These are phyloP conservation scores for Nymphalis c-album DNA, from an alignment of 2,888 invertebrate species.

Conservation along the genomic window DNA sequence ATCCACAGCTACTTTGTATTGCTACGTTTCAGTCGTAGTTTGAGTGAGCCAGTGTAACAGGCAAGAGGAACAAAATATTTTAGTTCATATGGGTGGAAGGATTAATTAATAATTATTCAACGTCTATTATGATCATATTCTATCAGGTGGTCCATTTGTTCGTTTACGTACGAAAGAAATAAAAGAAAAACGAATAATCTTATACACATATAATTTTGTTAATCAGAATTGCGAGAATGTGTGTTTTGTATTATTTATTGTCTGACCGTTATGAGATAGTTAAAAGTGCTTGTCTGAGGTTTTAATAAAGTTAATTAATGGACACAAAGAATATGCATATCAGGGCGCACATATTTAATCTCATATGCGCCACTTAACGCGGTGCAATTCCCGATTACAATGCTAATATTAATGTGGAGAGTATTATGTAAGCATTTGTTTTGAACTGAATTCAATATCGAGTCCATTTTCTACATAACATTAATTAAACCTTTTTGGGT, in stretches of 20 bases:
- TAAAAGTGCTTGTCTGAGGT: constrained; percentile 32
- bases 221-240: not conserved
- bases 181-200: too few species aligned
- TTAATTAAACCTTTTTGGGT: too few species aligned
- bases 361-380: constrained; percentile 15
- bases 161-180: too few species aligned
- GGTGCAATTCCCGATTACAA: constrained; percentile 17
- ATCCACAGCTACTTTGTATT: too few species aligned
- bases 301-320: constrained; percentile 50
- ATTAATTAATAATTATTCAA: too few species aligned
- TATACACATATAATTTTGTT: too few species aligned
- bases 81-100: too few species aligned
- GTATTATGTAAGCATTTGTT: not conserved
- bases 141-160: too few species aligned
- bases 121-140: too few species aligned
- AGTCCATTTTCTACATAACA: not conserved
- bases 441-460: not conserved
- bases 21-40: too few species aligned
- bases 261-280: not conserved
- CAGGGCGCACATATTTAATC: constrained; percentile 34
- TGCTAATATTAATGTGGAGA: not conserved
- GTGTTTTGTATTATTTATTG: not conserved
- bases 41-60: too few species aligned
- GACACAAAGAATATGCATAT: constrained; percentile 45
- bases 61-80: too few species aligned